A percentile compares a stretch with the other conserved stretches of the same genome.
These are phyloP conservation scores for Tetrapedia diversipes DNA, from an alignment of 2,888 invertebrate species.

Conservation along the genomic window DNA sequence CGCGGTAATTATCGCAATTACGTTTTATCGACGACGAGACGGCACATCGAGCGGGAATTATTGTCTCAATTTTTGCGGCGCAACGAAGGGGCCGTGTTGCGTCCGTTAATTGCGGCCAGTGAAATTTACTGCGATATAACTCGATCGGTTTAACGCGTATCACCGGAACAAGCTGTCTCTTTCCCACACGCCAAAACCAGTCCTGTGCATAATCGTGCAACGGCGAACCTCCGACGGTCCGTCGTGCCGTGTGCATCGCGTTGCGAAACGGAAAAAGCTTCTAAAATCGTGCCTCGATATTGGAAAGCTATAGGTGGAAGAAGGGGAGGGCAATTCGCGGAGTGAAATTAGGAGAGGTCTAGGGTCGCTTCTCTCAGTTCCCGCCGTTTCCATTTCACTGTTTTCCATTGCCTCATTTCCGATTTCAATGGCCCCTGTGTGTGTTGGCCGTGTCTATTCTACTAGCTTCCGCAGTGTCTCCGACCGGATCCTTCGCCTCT, in stretches of 20 bases:
- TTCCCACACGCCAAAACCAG: slow-evolving; percentile 2
- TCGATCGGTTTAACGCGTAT: slow-evolving; percentile 37
- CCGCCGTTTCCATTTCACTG: neutral
- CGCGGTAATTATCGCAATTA: slow-evolving; percentile 54
- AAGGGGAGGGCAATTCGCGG: neutral
- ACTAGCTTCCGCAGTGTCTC: neutral
- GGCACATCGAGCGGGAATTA: slow-evolving; percentile 42
- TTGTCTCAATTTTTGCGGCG: slow-evolving; percentile 48
- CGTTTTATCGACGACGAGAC: slow-evolving; percentile 54
- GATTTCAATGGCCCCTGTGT: slow-evolving; percentile 5
- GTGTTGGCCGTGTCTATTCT: neutral
- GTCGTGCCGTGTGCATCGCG: neutral
- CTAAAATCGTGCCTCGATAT: neutral
- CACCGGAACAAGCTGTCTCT: slow-evolving; percentile 25
- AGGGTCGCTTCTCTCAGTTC: neutral
- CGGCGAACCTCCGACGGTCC: too few species aligned
- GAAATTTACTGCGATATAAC: slow-evolving; percentile 46
- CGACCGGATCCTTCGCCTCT: neutral
- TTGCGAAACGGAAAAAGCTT: neutral
- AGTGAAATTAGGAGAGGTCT: neutral
- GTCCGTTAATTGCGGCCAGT: slow-evolving; percentile 36
- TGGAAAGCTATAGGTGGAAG: neutral
- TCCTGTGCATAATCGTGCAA: too few species aligned
- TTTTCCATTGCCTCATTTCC: slow-evolving; percentile 26
- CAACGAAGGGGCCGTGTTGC: slow-evolving; percentile 19